These are phyloP conservation scores for Basileuterus tristriatus DNA, from an alignment of 2,797 vertebrate genomes.

Conservation along the genomic window DNA sequence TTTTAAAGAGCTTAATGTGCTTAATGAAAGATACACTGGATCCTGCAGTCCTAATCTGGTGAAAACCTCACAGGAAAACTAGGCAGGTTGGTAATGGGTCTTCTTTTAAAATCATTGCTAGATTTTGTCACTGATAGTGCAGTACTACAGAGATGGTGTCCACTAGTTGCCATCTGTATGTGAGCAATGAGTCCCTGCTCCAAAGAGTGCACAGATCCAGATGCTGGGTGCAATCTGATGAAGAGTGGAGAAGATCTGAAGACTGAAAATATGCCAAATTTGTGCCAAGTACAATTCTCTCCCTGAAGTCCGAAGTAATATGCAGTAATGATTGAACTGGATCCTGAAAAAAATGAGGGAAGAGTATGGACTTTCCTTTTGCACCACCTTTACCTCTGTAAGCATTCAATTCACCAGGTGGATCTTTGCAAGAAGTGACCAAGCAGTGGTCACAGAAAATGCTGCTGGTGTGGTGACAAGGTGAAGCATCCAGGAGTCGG, in stretches of 20 bases:
- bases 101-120: background rate
- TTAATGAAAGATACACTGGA: background rate
- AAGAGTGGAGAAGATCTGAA: background rate
- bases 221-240: background rate
- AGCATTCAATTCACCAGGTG: background rate
- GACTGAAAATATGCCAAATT: background rate
- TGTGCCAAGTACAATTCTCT: background rate
- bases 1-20: background rate
- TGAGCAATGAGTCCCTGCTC: background rate
- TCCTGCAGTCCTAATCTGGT: background rate
- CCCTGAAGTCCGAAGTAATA: background rate
- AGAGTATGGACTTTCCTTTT: background rate
- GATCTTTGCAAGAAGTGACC: background rate
- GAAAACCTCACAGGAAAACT: background rate
- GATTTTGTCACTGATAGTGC: background rate
- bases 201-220: background rate
- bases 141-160: too few species aligned
- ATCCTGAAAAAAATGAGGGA: background rate
- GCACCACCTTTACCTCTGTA: background rate
- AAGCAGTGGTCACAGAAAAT: background rate
- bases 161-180: background rate
- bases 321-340: background rate
- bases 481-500: background rate
- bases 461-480: background rate
- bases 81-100: background rate